Base-by-base conservation (phyloP, 1,140 invertebrate species). In the Maconellicoccus hirsutus region DNA sequence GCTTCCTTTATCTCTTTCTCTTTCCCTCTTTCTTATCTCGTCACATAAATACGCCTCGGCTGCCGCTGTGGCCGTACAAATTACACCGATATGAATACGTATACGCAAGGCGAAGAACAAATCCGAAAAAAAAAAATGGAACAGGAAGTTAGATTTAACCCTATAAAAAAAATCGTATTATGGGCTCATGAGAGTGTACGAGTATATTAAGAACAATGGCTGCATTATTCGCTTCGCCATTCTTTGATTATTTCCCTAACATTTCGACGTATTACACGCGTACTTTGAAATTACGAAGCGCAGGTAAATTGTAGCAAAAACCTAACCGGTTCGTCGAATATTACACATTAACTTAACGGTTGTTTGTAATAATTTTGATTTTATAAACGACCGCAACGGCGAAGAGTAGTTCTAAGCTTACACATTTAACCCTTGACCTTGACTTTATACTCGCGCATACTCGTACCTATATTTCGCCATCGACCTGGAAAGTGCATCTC, bases 91-190 rank as follows among this genome's bases (percentile, higher is more conserved):
- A 33, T 12, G 4, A 12, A 33, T 33, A 12, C n/a, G n/a, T n/a
- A n/a, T n/a, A n/a, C n/a, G 29, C 12, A 33, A 33, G 29, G 12
- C 4, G 12, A 16, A 52, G n/a, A 52, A 52, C 4, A 52, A 52
- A 52, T 16, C n/a, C n/a, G n/a, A 19, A 52, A 2, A 19, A 52
- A 52, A 52, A 52, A 52, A 16, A 6, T 52, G 42, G 42, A 52
- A 52, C 42, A 52, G 42, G 42, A 52, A 52, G 42, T 52, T 52
- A 52, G 42, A 52, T 52, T 52, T 52, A 52, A 16, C 42, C 42
- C n/a, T 52, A 52, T 16, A 3, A 52, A 14, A 52, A 4, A 52
- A 52, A 52, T n/a, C n/a, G n/a, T 14, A 52, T 52, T 19, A 52
- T 52, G 42, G 42, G 42, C n/a, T 16, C n/a, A 52, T 19, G 42